Conservation (phyloP, 2,888 invertebrate species). For the Pandemis cinnamomeana region DNA sequence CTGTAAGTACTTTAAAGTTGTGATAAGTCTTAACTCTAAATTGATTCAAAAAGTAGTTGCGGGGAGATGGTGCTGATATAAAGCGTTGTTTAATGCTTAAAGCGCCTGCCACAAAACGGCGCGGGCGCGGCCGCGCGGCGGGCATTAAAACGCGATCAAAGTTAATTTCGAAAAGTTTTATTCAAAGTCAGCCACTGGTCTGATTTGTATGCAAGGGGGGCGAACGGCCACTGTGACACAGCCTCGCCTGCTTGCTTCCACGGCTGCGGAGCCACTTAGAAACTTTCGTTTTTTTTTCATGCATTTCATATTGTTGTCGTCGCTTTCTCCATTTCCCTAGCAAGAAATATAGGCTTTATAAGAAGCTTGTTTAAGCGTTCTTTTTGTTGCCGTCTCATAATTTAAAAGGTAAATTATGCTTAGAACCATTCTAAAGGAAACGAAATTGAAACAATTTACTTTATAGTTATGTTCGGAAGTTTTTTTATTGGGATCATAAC, state of each 20-base stretch:
- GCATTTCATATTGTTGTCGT: slow-evolving; percentile 54
- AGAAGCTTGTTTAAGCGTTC: slow-evolving; percentile 48
- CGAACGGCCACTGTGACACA: slow-evolving; percentile 54
- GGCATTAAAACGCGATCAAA: slow-evolving; percentile 70
- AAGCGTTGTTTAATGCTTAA: slow-evolving; percentile 62
- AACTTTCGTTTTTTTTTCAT: slow-evolving; percentile 59
- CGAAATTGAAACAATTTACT: slow-evolving; percentile 6
- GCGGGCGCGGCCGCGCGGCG: slow-evolving; percentile 21
- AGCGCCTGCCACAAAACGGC: slow-evolving; percentile 13
- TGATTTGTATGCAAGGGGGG: slow-evolving; percentile 61
- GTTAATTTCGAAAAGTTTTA: slow-evolving; percentile 66
- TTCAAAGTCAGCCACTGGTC: slow-evolving; percentile 55
- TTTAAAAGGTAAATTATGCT: slow-evolving; percentile 20
- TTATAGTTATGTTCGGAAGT: not conserved
- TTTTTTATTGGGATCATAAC: not conserved
- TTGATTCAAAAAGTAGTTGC: slow-evolving; percentile 63
- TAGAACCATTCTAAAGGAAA: slow-evolving; percentile 7
- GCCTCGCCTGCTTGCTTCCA: slow-evolving; percentile 48
- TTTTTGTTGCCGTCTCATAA: slow-evolving; percentile 39
- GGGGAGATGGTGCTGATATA: slow-evolving; percentile 57
- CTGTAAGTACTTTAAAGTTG: not conserved
- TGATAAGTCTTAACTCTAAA: slow-evolving; percentile 42
- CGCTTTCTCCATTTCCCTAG: slow-evolving; percentile 50
- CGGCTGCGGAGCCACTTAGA: slow-evolving; percentile 57
- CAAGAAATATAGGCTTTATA: slow-evolving; percentile 51